Percentiles rank a stretch among this genome's conserved stretches.
Conservation (phyloP, 2,888 invertebrate species). For the Cephus runcator region DNA sequence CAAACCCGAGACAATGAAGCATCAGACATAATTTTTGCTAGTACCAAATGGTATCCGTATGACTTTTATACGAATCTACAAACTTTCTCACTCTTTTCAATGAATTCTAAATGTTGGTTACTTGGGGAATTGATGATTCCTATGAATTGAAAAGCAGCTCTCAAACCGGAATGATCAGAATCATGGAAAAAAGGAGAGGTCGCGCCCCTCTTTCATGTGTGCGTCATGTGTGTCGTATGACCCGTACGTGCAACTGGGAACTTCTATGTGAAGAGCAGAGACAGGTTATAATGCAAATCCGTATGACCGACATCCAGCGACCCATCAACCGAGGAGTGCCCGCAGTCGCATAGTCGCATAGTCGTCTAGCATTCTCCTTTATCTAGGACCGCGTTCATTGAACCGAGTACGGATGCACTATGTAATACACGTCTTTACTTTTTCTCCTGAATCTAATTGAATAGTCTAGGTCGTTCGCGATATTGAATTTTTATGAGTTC, state of each 20-base stretch:
- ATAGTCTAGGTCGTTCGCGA: background rate
- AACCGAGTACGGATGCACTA: constrained; percentile 29
- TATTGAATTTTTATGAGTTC: background rate
- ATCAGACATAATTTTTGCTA: background rate
- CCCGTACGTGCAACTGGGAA: background rate
- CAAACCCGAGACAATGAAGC: background rate
- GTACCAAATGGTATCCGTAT: background rate
- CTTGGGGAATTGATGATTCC: background rate
- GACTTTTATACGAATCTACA: background rate
- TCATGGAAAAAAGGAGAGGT: background rate
- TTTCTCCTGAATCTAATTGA: background rate
- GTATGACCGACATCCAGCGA: constrained; percentile 51
- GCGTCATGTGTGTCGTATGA: background rate
- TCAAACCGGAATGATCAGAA: background rate
- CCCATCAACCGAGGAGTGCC: constrained; percentile 37
- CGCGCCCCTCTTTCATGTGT: background rate
- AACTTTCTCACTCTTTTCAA: background rate
- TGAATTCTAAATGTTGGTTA: background rate
- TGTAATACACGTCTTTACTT: background rate
- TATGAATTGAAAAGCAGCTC: background rate
- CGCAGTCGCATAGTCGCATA: constrained; percentile 10
- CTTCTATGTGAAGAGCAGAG: constrained; percentile 24
- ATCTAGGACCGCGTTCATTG: constrained; percentile 50
- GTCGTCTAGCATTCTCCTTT: constrained; percentile 41
- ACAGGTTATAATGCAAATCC: constrained; percentile 56